Evolutionary conservation across 1,140 invertebrate species (phyloP), one percentile per base, ranked within the genome.

Genomic region (Elysia chlorotica): DNA sequence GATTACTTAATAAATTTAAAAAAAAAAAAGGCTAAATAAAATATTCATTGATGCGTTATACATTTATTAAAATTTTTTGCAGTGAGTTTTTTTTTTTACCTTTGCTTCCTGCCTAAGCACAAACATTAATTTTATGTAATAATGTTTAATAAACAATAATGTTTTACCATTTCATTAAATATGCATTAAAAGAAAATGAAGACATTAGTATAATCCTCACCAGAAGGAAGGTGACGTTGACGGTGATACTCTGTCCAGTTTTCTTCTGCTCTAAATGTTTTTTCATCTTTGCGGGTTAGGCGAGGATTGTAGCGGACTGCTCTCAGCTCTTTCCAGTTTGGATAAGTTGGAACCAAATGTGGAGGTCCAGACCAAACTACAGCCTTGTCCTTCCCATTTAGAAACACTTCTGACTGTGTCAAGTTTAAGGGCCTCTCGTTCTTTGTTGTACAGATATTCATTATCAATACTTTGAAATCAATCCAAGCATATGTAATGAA

Each of bases 241-340:
- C 56, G 36, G 41, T 71, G 69, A 30, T 62, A 71, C 33, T 48
- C 37, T n/a, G 69, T 71, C 69, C 69, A 71, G 69, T 71, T 25
- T 21, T 62, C 69, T 48, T 71, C 69, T 14, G 36, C 69, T n/a
- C 48, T 31, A 48, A 23, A 41, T 1, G n/a, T 36, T 6, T 17
- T 36, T 23, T 30, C 36, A 38, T 63, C 37, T 61, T 10, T 62
- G 25, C 69, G 56, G 2, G 69, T 71, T 17, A 71, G 69, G 30
- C 69, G 30, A 25, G 69, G 69, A 30, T 71, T 71, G n/a, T 62
- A 71, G 10, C 69, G 33, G 1, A 71, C 69, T 30, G 69, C 35
- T 35, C 69, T 71, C n/a, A 71, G 38, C 38, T 71, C 69, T 57
- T 62, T 35, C 69, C 69, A 71, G 30, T 30, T 48, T 41, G 69